Evolutionary conservation across 2,888 invertebrate genomes (phyloP).

Genomic region (Sarcophaga variegata): DNA sequence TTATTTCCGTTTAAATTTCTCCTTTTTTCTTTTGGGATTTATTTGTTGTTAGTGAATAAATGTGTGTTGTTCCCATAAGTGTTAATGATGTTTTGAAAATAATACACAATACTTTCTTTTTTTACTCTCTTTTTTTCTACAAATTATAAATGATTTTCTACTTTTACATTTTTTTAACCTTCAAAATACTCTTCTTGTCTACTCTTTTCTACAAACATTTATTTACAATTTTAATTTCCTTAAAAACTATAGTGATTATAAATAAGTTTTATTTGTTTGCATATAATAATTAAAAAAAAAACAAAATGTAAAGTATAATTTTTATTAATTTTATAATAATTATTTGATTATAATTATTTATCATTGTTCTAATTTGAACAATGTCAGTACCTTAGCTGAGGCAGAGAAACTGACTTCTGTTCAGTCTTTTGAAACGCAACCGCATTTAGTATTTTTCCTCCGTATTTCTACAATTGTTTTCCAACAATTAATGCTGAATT

Average conservation of each 20-base stretch:
- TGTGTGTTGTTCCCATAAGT: constrained; percentile 60
- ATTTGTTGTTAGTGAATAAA: constrained; percentile 58
- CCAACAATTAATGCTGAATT: constrained; percentile 28
- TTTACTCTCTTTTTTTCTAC: constrained; percentile 12
- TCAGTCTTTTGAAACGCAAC: constrained; percentile 3
- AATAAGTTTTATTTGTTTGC: too few relatives aligned
- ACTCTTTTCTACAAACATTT: constrained; percentile 5
- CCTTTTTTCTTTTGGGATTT: constrained; percentile 38
- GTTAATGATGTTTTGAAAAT: constrained; percentile 39
- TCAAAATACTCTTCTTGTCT: background rate
- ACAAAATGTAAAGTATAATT: too few relatives aligned
- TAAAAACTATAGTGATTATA: background rate
- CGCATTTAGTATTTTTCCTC: constrained; percentile 22
- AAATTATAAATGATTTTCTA: constrained; percentile 8
- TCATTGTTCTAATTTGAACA: background rate
- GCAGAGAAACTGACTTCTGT: background rate
- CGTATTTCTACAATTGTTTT: constrained; percentile 55
- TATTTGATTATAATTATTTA: too few relatives aligned
- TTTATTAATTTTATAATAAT: too few relatives aligned
- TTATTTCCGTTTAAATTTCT: constrained; percentile 31
- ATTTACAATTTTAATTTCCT: constrained; percentile 29
- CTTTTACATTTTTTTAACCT: constrained; percentile 1
- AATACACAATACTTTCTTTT: background rate
- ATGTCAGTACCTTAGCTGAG: background rate
- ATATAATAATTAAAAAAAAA: too few relatives aligned